A percentile compares a stretch with the other conserved stretches of the same genome.
Evolutionary conservation across 2,797 vertebrate genomes (phyloP).

Genomic region (Threskiornis aethiopicus): DNA sequence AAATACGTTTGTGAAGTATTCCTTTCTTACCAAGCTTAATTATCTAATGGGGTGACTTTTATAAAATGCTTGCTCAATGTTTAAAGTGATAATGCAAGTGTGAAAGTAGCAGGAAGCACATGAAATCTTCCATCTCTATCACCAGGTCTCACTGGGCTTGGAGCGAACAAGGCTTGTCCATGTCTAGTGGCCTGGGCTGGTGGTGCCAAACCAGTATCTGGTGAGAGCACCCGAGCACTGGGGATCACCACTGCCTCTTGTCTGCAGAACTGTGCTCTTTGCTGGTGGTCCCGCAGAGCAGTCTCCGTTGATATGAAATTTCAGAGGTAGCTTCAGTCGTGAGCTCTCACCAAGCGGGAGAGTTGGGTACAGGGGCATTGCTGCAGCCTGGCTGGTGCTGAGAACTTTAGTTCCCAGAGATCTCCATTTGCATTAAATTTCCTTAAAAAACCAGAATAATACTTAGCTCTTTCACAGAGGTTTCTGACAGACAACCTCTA

Average conservation of each 20-base stretch:
- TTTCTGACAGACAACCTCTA: neutral
- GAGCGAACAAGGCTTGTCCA: neutral
- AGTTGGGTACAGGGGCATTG: neutral
- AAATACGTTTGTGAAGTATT: neutral
- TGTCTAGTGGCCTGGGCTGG: neutral
- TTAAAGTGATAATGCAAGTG: neutral
- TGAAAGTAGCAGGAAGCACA: neutral
- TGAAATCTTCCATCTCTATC: neutral
- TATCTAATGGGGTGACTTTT: neutral
- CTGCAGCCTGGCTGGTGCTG: neutral
- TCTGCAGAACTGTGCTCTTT: neutral
- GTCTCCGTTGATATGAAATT: accelerated
- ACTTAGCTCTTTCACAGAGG: neutral
- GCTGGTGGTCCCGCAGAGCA: neutral
- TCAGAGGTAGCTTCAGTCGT: neutral
- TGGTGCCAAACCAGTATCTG: neutral
- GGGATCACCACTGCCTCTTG: neutral
- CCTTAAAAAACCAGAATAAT: neutral
- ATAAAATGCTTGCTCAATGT: neutral
- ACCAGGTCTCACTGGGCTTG: neutral
- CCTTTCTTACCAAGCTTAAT: neutral
- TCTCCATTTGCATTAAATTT: neutral
- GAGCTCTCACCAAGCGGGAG: neutral
- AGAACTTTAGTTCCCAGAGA: neutral
- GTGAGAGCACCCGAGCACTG: neutral